Evolutionary conservation across 2,113 vertebrate species (phyloP).

Genomic region (Okapia johnstoni): DNA sequence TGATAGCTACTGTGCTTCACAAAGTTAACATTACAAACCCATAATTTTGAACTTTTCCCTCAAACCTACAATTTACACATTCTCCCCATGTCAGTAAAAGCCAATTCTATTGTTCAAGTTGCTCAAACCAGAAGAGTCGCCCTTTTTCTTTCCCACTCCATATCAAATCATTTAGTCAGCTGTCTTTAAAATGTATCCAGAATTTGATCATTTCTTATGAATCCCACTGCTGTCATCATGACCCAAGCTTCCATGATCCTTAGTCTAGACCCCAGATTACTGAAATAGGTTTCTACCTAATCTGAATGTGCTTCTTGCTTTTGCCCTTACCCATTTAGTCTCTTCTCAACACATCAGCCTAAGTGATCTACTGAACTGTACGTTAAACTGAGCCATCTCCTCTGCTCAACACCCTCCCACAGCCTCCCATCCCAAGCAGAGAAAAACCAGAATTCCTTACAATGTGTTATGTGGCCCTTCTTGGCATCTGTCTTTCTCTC

Average conservation of each 20-base stretch:
- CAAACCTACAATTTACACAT: background rate
- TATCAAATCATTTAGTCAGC: background rate
- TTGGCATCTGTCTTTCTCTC: background rate
- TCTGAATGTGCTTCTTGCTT: background rate
- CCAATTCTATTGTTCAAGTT: background rate
- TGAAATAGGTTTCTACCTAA: background rate
- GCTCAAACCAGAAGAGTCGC: background rate
- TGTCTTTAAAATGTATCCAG: background rate
- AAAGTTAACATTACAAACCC: background rate
- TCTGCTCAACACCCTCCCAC: background rate
- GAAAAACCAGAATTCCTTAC: background rate
- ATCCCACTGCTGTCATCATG: background rate
- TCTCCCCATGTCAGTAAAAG: background rate
- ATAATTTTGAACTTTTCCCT: background rate
- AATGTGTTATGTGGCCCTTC: background rate
- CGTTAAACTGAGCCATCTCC: background rate
- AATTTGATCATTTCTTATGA: background rate
- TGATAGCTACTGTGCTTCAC: background rate
- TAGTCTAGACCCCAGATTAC: background rate
- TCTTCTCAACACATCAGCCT: background rate
- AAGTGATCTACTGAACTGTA: background rate
- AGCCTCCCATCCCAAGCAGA: background rate
- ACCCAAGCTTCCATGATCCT: background rate
- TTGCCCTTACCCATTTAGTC: background rate
- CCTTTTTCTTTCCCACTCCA: background rate